A percentile compares a stretch with the other conserved stretches of the same genome.
These are phyloP conservation scores for Sternarchorhynchus goeldii DNA, from an alignment of 2,797 vertebrate genomes.

Conservation along the genomic window DNA sequence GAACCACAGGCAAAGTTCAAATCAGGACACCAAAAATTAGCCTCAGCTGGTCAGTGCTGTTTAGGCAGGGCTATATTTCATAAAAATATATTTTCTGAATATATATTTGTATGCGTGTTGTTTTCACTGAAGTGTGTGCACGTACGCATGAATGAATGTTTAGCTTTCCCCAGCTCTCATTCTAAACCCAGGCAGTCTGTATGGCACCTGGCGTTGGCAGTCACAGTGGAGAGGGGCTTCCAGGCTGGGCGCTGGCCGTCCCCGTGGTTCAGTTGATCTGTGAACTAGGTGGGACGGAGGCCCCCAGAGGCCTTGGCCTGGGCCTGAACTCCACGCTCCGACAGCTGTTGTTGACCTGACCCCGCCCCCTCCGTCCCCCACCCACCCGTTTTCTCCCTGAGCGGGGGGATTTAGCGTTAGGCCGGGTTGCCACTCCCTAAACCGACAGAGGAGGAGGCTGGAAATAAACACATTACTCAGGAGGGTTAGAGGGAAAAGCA, in stretches of 20 bases:
- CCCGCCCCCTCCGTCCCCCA: slow-evolving; percentile 57
- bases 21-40: slow-evolving; percentile 43
- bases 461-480: slow-evolving; percentile 56
- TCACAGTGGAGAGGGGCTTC: slow-evolving; percentile 42
- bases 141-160: slow-evolving; percentile 1
- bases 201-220: slow-evolving; percentile 54
- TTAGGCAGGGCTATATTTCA: background rate
- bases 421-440: slow-evolving; percentile 50
- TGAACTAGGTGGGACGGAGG: slow-evolving; percentile 55
- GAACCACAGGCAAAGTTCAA: slow-evolving; percentile 42
- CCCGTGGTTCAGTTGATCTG: slow-evolving; percentile 52
- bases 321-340: slow-evolving; percentile 74
- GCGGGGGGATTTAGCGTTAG: slow-evolving; percentile 50
- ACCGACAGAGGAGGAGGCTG: slow-evolving; percentile 54
- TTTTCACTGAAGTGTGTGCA: background rate
- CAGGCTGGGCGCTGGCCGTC: slow-evolving; percentile 43
- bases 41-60: slow-evolving; percentile 41
- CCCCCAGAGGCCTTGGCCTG: slow-evolving; percentile 71
- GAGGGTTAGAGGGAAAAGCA: slow-evolving; percentile 55
- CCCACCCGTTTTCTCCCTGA: slow-evolving; percentile 47
- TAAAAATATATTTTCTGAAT: slow-evolving; percentile 46
- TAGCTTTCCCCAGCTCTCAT: slow-evolving; percentile 42
- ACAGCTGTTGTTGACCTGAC: slow-evolving; percentile 78
- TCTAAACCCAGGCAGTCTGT: slow-evolving; percentile 38
- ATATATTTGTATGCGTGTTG: slow-evolving; percentile 30